Evolutionary conservation across 2,888 invertebrate genomes (phyloP).

Genomic region (Neoscelio sp.): DNA sequence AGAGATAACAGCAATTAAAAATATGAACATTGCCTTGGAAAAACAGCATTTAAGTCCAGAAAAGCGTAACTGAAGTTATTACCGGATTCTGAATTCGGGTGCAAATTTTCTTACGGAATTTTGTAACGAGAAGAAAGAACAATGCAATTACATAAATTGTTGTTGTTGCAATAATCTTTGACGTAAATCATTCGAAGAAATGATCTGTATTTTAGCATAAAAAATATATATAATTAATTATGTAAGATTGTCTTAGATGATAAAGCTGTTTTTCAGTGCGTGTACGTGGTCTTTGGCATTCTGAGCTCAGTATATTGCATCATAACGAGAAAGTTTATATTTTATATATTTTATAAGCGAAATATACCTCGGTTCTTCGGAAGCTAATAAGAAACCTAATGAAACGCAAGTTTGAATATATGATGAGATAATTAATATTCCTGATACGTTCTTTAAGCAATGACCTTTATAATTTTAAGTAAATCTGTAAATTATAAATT

Average conservation of each 20-base stretch:
- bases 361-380: slow-evolving; percentile 23
- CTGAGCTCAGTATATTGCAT: slow-evolving; percentile 45
- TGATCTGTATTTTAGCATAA: slow-evolving; percentile 1
- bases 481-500: slow-evolving; percentile 16
- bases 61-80: slow-evolving; percentile 41
- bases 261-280: slow-evolving; percentile 29
- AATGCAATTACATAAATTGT: slow-evolving; percentile 30
- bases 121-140: slow-evolving; percentile 41
- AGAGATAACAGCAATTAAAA: slow-evolving; percentile 45
- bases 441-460: slow-evolving; percentile 10
- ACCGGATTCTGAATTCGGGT: slow-evolving; percentile 55
- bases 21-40: slow-evolving; percentile 18
- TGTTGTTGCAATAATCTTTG: slow-evolving; percentile 22
- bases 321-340: slow-evolving; percentile 58
- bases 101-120: slow-evolving; percentile 42
- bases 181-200: background rate
- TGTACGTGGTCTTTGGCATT: slow-evolving; percentile 41
- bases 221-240: slow-evolving; percentile 21
- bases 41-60: slow-evolving; percentile 17
- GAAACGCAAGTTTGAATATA: slow-evolving; percentile 29
- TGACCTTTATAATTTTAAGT: slow-evolving; percentile 38
- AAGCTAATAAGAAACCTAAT: slow-evolving; percentile 22
- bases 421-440: slow-evolving; percentile 36
- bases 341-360: slow-evolving; percentile 43
- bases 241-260: slow-evolving; percentile 11